A percentile compares a stretch with the other conserved stretches of the same genome.
Conservation (phyloP, 2,113 vertebrate species). For the Greenwoodochromis staneri region DNA sequence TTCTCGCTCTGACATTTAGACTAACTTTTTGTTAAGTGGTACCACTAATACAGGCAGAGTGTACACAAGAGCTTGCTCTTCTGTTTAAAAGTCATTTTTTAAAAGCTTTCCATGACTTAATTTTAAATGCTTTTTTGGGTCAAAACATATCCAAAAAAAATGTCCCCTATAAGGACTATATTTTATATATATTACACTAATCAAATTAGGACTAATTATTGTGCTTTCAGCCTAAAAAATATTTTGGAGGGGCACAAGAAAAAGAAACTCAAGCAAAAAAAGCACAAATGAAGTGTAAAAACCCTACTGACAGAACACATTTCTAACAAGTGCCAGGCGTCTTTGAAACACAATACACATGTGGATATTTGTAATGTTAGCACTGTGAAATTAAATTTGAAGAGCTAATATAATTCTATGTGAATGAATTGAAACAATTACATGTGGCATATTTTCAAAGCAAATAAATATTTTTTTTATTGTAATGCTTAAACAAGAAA, state of each 20-base stretch:
- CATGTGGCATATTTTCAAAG: conserved; percentile 12
- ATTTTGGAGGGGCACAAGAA: background rate
- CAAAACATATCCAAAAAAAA: background rate
- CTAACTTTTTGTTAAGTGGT: background rate
- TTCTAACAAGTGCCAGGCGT: background rate
- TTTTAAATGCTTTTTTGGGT: background rate
- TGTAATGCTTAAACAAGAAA: background rate
- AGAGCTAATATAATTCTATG: background rate
- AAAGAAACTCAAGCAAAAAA: background rate
- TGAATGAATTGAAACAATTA: background rate
- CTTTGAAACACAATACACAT: background rate
- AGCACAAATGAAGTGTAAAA: background rate
- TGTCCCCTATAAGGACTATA: background rate
- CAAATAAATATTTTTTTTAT: background rate
- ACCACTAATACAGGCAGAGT: background rate
- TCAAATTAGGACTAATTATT: background rate
- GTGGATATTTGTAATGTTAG: background rate
- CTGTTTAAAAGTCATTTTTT: background rate
- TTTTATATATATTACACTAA: background rate
- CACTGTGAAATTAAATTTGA: background rate
- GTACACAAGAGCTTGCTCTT: background rate
- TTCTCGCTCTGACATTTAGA: background rate
- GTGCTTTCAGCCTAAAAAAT: background rate
- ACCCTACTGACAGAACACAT: background rate
- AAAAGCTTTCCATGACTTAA: background rate